Percentiles rank a stretch among this genome's conserved stretches.
Evolutionary conservation across 2,797 vertebrate genomes (phyloP).

Genomic region (Hybognathus amarus): DNA sequence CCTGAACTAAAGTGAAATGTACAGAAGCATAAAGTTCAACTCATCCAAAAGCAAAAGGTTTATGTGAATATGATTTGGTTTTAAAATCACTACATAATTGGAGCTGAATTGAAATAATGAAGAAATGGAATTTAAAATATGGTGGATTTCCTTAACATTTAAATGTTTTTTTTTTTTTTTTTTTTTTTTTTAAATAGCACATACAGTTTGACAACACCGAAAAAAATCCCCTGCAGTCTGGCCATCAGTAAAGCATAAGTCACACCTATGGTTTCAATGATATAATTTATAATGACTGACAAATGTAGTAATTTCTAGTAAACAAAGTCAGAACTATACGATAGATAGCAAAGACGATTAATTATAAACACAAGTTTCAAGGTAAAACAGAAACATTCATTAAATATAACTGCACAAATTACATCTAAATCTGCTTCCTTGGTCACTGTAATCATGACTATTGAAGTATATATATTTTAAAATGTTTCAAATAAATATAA

Average conservation of each 20-base stretch:
- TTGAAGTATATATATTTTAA: background rate
- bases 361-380: background rate
- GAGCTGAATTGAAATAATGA: background rate
- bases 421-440: background rate
- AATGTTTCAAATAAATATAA: background rate
- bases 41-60: background rate
- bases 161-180: too few species aligned
- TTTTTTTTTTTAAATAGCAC: background rate
- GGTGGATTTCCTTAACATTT: background rate
- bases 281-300: background rate
- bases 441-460: background rate
- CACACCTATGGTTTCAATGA: slow-evolving; percentile 11
- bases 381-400: background rate
- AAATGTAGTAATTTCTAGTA: background rate
- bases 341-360: background rate
- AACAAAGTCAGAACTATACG: background rate
- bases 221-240: background rate
- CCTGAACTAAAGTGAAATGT: background rate
- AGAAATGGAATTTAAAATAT: background rate
- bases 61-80: background rate
- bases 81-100: background rate
- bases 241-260: background rate
- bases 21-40: background rate
- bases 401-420: background rate
- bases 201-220: background rate